Percentiles rank a stretch among this genome's conserved stretches.
These are phyloP conservation scores for Brachionus koreanus DNA, from an alignment of 1,140 invertebrate species.

Conservation along the genomic window DNA sequence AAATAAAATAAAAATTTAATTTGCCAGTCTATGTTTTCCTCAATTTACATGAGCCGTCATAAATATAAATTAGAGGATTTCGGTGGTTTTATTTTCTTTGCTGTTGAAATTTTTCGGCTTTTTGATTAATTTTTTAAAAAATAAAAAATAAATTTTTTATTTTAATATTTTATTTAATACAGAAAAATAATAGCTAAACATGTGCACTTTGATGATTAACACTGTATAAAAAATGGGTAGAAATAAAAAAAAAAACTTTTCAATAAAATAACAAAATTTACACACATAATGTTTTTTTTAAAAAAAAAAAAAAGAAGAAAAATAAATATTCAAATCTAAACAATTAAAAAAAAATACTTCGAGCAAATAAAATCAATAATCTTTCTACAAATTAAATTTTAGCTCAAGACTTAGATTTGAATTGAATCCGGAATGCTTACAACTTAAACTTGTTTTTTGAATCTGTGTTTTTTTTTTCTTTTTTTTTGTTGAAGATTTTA, in stretches of 20 bases:
- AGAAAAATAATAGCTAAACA: background rate
- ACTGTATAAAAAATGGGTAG: background rate
- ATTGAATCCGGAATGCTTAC: background rate
- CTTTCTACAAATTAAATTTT: background rate
- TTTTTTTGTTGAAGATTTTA: background rate
- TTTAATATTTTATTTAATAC: conserved; percentile 22
- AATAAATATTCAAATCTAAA: background rate
- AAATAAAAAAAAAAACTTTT: background rate
- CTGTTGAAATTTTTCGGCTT: too few relatives aligned
- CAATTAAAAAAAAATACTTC: background rate
- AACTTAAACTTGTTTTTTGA: background rate
- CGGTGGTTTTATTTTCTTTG: too few relatives aligned
- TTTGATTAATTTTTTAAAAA: too few relatives aligned
- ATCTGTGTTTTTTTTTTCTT: background rate
- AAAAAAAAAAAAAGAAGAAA: background rate
- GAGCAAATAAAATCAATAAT: background rate
- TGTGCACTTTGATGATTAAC: conserved; percentile 12
- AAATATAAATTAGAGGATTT: too few relatives aligned
- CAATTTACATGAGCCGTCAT: too few relatives aligned
- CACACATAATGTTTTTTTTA: background rate
- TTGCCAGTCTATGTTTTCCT: too few relatives aligned
- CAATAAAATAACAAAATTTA: background rate
- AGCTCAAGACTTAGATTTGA: background rate
- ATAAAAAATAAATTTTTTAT: too few relatives aligned
- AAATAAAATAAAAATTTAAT: too few relatives aligned